Conservation (phyloP, 2,113 vertebrate genomes). For the Tachuris rubrigastra region DNA sequence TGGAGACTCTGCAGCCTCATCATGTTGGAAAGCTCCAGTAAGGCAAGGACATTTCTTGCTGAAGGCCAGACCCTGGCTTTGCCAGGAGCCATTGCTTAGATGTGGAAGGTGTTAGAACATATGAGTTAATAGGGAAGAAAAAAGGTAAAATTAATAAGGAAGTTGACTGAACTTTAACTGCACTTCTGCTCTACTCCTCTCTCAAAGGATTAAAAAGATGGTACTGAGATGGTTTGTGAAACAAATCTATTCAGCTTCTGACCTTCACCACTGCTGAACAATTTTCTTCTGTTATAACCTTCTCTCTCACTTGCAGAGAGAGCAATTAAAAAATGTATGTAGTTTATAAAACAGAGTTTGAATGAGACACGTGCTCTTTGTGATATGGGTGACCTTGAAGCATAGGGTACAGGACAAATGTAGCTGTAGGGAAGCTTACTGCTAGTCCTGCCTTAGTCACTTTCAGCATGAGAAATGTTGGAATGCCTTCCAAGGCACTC, state of each 20-base stretch:
- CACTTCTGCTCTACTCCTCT: neutral
- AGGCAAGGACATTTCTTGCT: neutral
- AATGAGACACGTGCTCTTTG: neutral
- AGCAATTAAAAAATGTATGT: neutral
- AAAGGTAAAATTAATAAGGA: conserved; percentile 45
- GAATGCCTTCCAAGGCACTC: neutral
- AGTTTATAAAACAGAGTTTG: neutral
- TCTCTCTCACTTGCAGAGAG: neutral
- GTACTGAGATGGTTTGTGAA: neutral
- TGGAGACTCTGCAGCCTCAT: neutral
- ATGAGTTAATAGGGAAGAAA: conserved; percentile 10
- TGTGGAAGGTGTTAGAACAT: neutral
- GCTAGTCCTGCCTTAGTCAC: neutral
- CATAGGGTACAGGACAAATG: neutral
- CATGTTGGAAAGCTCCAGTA: neutral
- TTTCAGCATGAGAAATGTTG: neutral
- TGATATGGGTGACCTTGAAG: neutral
- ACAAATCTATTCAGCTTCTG: conserved; percentile 24
- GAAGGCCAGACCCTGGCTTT: neutral
- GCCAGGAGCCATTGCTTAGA: neutral
- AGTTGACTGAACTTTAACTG: conserved; percentile 32
- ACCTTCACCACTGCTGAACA: neutral
- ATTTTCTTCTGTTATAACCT: neutral
- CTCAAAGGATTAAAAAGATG: conserved; percentile 35
- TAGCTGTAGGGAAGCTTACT: neutral